These are phyloP conservation scores for Lagocephalus sceleratus DNA, from an alignment of 2,797 vertebrate genomes.

Conservation along the genomic window DNA sequence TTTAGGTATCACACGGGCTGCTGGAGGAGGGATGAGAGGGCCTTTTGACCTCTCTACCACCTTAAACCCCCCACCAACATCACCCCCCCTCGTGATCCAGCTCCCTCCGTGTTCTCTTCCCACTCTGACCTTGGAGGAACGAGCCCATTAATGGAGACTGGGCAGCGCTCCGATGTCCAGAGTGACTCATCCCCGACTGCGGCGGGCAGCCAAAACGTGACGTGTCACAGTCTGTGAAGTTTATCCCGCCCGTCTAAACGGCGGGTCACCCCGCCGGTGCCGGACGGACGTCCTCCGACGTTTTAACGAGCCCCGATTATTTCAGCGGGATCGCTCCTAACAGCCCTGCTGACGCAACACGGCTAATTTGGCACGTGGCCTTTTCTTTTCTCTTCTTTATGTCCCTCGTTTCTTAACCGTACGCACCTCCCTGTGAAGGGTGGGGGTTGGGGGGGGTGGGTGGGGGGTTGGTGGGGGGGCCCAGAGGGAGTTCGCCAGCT, in stretches of 20 bases:
- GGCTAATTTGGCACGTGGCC: too few species aligned
- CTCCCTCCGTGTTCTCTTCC: background rate
- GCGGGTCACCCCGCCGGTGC: conserved; percentile 13
- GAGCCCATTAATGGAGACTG: conserved; percentile 48
- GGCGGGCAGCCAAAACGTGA: conserved; percentile 43
- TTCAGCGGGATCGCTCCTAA: conserved; percentile 35
- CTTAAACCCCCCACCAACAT: conserved; percentile 21
- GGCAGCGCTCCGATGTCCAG: conserved; percentile 21
- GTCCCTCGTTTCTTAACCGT: too few species aligned
- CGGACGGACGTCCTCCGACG: conserved; percentile 25
- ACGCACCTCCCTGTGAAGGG: too few species aligned
- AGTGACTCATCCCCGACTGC: conserved; percentile 50
- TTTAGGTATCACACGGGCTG: conserved; percentile 14
- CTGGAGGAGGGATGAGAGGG: conserved; percentile 25
- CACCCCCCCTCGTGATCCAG: conserved; percentile 4
- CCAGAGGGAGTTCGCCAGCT: conserved; percentile 5
- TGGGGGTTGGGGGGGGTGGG: conserved; percentile 5
- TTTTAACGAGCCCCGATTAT: conserved; percentile 48
- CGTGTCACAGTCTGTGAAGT: conserved; percentile 32
- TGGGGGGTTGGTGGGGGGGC: conserved; percentile 2
- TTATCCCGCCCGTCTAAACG: conserved; percentile 32
- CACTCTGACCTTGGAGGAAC: conserved; percentile 43
- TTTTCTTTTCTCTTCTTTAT: too few species aligned
- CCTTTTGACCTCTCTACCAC: conserved; percentile 42
- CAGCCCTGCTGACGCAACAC: background rate